Evolutionary conservation across 2,797 vertebrate genomes (phyloP).

Genomic region (Sebastes matsubarae): DNA sequence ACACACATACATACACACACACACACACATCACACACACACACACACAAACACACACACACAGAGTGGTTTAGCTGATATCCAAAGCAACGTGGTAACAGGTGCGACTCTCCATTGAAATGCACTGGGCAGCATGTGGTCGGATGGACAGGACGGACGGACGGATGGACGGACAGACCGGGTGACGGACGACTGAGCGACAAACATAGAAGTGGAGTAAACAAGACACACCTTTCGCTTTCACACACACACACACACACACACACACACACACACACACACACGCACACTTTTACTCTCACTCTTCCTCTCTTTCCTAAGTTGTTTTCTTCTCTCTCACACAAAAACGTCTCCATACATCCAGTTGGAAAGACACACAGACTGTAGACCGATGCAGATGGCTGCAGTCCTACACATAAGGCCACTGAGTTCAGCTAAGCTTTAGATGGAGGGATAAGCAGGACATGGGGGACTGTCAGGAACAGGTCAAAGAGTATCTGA

Average conservation of each 20-base stretch:
- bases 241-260: background rate
- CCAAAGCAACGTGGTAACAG: constrained; percentile 38
- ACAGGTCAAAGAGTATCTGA: constrained; percentile 78
- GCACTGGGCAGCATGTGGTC: constrained; percentile 74
- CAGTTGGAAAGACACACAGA: constrained; percentile 55
- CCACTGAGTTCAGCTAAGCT: constrained; percentile 47
- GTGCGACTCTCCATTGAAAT: constrained; percentile 78
- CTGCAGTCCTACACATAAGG: constrained; percentile 70
- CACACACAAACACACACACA: constrained; percentile 42
- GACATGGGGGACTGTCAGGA: constrained; percentile 60
- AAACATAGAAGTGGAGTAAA: constrained; percentile 48
- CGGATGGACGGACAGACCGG: constrained; percentile 23
- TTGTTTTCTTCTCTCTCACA: constrained; percentile 14
- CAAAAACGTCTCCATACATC: constrained; percentile 36
- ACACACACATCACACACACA: constrained; percentile 17
- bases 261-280: background rate
- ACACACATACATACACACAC: constrained; percentile 18
- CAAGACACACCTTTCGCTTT: constrained; percentile 43
- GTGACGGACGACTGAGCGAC: constrained; percentile 50
- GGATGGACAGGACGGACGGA: constrained; percentile 45
- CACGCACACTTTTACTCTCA: background rate
- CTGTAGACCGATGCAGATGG: constrained; percentile 75
- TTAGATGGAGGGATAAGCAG: constrained; percentile 66
- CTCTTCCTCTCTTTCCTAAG: background rate
- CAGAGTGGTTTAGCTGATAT: constrained; percentile 64